A percentile compares a stretch with the other conserved stretches of the same genome.
Conservation (phyloP, 2,113 vertebrate species). For the Callospermophilus lateralis region DNA sequence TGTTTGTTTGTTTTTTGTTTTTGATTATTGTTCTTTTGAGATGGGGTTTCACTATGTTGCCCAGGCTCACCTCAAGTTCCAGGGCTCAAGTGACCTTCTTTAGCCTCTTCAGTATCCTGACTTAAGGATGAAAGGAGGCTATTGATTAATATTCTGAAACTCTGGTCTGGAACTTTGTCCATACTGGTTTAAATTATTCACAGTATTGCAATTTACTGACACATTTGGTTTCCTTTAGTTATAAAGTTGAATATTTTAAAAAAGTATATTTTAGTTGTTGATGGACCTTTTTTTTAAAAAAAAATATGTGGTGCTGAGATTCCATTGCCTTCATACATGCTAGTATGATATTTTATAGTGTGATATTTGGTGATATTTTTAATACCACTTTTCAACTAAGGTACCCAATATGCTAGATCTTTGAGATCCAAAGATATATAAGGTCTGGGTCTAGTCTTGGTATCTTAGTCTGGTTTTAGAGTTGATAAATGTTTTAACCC, state of each 20-base stretch:
- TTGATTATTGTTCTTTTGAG: background rate
- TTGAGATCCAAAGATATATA: background rate
- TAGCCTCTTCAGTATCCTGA: background rate
- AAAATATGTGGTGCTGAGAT: too few species aligned
- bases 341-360: too few species aligned
- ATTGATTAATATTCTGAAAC: background rate
- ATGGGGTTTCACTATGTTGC: background rate
- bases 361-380: background rate
- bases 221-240: conserved; percentile 11
- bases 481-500: background rate
- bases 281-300: too few species aligned
- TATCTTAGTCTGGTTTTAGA: background rate
- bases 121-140: background rate
- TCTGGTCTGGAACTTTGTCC: background rate
- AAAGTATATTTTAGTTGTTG: too few species aligned
- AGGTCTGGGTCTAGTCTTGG: background rate
- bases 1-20: background rate
- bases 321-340: too few species aligned
- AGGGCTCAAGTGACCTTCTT: background rate
- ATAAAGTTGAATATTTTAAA: background rate
- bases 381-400: background rate
- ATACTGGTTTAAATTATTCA: background rate
- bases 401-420: background rate
- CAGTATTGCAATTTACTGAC: background rate
- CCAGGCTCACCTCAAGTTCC: background rate